Evolutionary conservation across 2,888 invertebrate genomes (phyloP), one percentile per base, ranked within the genome.

Genomic region (Epirrhoe alternata): DNA sequence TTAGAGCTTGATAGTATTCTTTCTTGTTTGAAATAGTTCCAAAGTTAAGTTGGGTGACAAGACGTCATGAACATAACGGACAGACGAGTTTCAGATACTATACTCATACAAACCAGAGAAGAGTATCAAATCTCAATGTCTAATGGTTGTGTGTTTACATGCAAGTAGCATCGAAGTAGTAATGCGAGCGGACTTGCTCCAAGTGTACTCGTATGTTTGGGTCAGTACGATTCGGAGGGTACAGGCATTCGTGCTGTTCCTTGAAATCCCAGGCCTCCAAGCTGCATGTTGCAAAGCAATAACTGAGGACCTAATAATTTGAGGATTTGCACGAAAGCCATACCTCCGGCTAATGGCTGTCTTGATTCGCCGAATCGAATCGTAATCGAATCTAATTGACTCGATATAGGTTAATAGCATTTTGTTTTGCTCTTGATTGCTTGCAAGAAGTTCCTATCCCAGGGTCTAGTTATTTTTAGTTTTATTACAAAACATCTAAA

Each of bases 351-450:
- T 77, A 73, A 74, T 74, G 69, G 71, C 74, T 70, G 58, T 65
- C 79, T 81, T 70, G 74, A 79, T 80, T 80, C 75, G 35, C 51
- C 69, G 76, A 74, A 70, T 74, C 75, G 64, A 73, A 71, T 67
- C 53, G 51, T 54, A 71, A 72, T 71, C 58, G 68, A 72, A 62
- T 64, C 47, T 67, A 73, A 65, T 73, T 67, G 77, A 70, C 66
- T 66, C 57, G 73, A 76, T 70, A 74, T 73, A 68, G 73, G 74
- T 71, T 71, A 74, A 71, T 73, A 47, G 68, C 50, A 62, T 57
- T 65, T 62, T 50, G 50, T 59, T 64, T 58, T 54, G 52, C 31
- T 55, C 24, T 63, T 62, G 59, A 66, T 66, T 66, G 66, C 55
- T 31, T 30, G 47, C 16, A 58, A 53, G 59, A 59, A 53, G 30